Percentiles rank a stretch among this genome's conserved stretches.
These are phyloP conservation scores for Drosophila ambigua DNA, from an alignment of 1,140 invertebrate species.

Conservation along the genomic window DNA sequence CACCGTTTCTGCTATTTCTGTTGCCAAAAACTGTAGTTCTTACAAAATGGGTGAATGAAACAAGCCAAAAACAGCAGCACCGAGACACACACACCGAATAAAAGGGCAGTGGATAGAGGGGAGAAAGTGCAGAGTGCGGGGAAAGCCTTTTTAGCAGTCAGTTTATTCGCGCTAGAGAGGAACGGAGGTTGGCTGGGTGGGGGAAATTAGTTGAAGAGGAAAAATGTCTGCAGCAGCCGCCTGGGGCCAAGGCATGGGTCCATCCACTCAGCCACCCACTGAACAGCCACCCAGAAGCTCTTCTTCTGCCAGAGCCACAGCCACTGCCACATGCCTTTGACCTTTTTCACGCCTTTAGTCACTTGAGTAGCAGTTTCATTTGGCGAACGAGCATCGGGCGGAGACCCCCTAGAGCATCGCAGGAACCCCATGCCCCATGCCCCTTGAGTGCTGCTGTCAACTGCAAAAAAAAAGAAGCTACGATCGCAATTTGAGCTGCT, in stretches of 20 bases:
- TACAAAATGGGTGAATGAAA: constrained; percentile 10
- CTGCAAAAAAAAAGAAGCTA: constrained; percentile 28
- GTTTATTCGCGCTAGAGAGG: constrained; percentile 21
- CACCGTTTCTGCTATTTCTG: neutral
- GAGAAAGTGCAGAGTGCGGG: too few relatives aligned
- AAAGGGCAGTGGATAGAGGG: neutral
- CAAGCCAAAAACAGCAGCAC: constrained; percentile 3
- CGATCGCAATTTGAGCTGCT: constrained; percentile 38
- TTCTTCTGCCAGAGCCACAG: neutral
- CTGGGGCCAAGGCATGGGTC: constrained; percentile 2
- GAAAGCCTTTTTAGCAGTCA: constrained; percentile 48
- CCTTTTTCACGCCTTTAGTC: constrained; percentile 77
- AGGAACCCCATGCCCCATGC: neutral
- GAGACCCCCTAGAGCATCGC: constrained; percentile 2
- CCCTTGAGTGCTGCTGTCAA: constrained; percentile 49
- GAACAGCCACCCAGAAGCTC: neutral
- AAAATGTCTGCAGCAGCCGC: constrained; percentile 60
- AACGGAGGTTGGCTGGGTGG: neutral
- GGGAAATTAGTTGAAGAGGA: constrained; percentile 50
- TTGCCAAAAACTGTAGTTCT: constrained; percentile 41
- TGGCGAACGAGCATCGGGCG: constrained; percentile 13
- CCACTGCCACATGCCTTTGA: constrained; percentile 61
- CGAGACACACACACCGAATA: too few relatives aligned
- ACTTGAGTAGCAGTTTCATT: constrained; percentile 75
- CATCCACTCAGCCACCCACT: constrained; percentile 6